These are phyloP conservation scores for Promerops cafer DNA, from an alignment of 2,113 vertebrate genomes.

Conservation along the genomic window DNA sequence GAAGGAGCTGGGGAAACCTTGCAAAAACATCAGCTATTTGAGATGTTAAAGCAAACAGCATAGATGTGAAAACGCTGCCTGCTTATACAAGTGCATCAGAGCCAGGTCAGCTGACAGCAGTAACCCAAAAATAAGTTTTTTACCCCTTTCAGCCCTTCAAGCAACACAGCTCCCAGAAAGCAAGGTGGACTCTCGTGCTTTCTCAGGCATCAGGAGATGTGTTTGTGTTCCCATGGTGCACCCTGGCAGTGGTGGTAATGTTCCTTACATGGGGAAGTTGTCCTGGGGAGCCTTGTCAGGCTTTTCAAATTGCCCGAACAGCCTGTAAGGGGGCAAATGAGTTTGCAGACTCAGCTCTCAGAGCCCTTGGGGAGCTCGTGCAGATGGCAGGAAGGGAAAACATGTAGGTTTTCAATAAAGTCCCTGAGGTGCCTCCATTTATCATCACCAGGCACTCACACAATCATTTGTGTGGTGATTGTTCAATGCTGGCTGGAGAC, in stretches of 20 bases:
- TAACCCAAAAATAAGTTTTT: not conserved
- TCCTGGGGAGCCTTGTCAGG: not conserved
- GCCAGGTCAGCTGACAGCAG: not conserved
- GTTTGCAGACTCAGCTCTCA: not conserved
- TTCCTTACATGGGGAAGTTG: not conserved
- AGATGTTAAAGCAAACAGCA: not conserved
- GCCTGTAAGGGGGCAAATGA: not conserved
- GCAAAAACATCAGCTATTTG: not conserved
- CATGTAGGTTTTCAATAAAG: not conserved
- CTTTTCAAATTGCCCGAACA: not conserved
- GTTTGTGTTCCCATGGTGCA: not conserved
- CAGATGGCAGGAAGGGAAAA: not conserved
- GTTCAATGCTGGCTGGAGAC: not conserved
- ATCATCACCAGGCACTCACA: not conserved
- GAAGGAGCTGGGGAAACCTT: not conserved
- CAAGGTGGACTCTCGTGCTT: not conserved
- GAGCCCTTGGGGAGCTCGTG: not conserved
- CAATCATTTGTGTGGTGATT: not conserved
- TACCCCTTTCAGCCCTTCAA: not conserved
- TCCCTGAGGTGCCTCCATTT: not conserved
- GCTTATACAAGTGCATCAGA: not conserved
- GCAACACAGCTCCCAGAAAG: not conserved
- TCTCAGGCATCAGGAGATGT: not conserved
- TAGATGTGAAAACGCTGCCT: not conserved
- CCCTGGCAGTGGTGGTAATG: not conserved